Evolutionary conservation across 2,113 vertebrate genomes (phyloP).

Genomic region (Neopipo cinnamomea): DNA sequence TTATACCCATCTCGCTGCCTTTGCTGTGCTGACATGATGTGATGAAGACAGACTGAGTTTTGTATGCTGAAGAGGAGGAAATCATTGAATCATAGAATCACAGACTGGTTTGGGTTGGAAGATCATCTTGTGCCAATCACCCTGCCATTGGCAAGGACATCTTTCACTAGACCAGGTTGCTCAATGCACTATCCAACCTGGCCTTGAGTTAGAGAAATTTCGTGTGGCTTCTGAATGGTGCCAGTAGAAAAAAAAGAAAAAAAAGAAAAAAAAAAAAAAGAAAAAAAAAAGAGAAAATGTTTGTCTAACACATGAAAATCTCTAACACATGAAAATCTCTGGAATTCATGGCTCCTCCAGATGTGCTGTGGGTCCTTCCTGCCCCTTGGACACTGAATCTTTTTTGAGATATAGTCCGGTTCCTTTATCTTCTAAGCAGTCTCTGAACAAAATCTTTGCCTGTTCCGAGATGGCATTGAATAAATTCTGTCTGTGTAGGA

Average conservation of each 20-base stretch:
- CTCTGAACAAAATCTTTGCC: background rate
- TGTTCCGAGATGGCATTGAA: background rate
- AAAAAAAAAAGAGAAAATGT: background rate
- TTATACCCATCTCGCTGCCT: no score
- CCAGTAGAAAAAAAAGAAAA: no score
- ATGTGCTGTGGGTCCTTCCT: background rate
- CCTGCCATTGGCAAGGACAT: background rate
- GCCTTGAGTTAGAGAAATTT: background rate
- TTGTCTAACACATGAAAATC: background rate
- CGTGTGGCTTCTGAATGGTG: background rate
- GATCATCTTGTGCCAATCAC: background rate
- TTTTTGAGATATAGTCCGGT: background rate
- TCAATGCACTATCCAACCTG: background rate
- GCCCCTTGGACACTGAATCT: no score
- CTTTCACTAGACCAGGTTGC: background rate
- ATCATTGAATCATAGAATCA: background rate
- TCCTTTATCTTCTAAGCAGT: background rate
- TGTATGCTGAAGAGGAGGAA: background rate
- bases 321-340: fast-evolving
- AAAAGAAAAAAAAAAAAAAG: no score
- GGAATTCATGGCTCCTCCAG: background rate
- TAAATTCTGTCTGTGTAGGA: background rate
- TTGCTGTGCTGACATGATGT: no score
- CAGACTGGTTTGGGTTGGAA: background rate
- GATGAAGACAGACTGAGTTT: background rate